A percentile compares a stretch with the other conserved stretches of the same genome.
Conservation (phyloP, 2,797 vertebrate species). For the Acipenser ruthenus region DNA sequence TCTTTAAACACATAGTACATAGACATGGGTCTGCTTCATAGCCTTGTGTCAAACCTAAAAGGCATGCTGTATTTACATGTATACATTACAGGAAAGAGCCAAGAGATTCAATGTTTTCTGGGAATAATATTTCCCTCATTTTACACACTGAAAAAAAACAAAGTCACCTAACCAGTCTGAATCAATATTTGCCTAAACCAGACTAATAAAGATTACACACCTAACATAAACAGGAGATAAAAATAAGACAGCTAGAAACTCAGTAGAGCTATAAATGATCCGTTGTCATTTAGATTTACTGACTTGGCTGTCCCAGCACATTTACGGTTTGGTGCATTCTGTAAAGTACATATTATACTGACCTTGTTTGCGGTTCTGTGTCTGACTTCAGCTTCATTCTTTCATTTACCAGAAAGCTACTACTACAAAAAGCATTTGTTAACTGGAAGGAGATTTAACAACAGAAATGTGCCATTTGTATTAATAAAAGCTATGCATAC, state of each 20-base stretch:
- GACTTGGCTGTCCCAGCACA: too few relatives aligned
- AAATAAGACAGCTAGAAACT: slow-evolving; percentile 22
- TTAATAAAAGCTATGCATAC: too few relatives aligned
- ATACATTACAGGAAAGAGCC: not conserved
- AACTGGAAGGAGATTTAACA: too few relatives aligned
- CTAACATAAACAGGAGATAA: slow-evolving; percentile 16
- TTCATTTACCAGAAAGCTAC: too few relatives aligned
- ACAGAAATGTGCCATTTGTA: too few relatives aligned
- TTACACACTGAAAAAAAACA: not conserved
- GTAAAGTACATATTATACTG: slow-evolving; percentile 13
- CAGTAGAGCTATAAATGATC: slow-evolving; percentile 39
- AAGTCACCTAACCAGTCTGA: slow-evolving; percentile 31
- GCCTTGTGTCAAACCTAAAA: slow-evolving; percentile 17
- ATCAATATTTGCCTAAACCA: slow-evolving; percentile 43
- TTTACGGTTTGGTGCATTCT: not conserved
- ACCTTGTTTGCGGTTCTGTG: slow-evolving; percentile 7
- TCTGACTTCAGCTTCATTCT: not conserved
- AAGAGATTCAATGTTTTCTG: too few relatives aligned
- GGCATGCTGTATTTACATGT: not conserved
- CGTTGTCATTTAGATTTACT: slow-evolving; percentile 16
- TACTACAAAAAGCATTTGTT: too few relatives aligned
- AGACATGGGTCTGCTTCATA: slow-evolving; percentile 5
- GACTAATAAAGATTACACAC: slow-evolving; percentile 33
- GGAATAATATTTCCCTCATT: too few relatives aligned
- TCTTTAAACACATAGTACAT: slow-evolving; percentile 3